Conservation (phyloP, 1,140 invertebrate species). For the Arctopsyche grandis region DNA sequence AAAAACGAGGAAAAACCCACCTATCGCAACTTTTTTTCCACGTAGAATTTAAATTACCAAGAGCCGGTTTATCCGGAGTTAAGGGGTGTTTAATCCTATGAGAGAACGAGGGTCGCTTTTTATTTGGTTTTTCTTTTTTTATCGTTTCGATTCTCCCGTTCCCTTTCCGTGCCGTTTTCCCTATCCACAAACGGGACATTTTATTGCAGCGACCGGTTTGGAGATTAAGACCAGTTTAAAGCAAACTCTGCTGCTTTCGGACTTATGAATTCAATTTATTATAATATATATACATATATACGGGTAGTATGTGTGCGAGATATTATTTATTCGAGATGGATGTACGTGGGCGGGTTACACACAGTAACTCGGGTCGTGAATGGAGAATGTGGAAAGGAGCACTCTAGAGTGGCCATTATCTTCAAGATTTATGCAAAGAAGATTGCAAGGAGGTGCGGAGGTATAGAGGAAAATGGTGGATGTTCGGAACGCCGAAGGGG, state of each 20-base stretch:
- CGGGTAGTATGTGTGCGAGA: too few species aligned
- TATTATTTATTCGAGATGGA: not conserved
- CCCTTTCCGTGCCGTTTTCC: constrained; percentile 31
- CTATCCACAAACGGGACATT: constrained; percentile 45
- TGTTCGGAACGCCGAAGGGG: not conserved
- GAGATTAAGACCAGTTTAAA: not conserved
- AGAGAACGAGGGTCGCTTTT: constrained; percentile 4
- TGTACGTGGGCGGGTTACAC: too few species aligned
- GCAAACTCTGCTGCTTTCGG: too few species aligned
- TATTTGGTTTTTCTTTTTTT: not conserved
- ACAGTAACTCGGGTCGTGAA: not conserved
- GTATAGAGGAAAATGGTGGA: not conserved
- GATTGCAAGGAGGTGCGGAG: constrained; percentile 20
- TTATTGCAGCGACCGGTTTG: constrained; percentile 13
- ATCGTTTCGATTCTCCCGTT: not conserved
- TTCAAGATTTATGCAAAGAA: constrained; percentile 42
- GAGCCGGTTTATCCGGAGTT: constrained; percentile 37
- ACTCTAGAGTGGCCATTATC: constrained; percentile 35
- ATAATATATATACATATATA: not conserved
- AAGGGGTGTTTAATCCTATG: constrained; percentile 38
- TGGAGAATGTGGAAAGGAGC: constrained; percentile 27
- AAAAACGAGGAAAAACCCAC: constrained; percentile 26
- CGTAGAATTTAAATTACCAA: constrained; percentile 41
- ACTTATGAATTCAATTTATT: too few species aligned
- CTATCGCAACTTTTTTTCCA: constrained; percentile 19